Evolutionary conservation across 1,140 invertebrate species (phyloP), one percentile per base, ranked within the genome.

Genomic region (Bathynomus jamesi): DNA sequence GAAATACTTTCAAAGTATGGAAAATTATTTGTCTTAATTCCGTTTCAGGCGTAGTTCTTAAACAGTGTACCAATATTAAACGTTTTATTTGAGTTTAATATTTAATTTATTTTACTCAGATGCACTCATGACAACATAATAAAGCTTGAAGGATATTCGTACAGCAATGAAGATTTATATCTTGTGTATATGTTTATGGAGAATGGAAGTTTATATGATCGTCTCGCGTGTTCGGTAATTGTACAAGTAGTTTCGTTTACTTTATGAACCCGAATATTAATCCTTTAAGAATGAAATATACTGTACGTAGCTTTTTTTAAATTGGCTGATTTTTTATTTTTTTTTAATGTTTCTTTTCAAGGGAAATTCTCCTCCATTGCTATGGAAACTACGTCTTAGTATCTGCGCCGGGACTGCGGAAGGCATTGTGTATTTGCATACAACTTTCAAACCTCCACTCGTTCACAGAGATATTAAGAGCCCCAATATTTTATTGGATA

Each of bases 381-480:
- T 32, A 4, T 72, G 64, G 72, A 25, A 29, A 8, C 60, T 17
- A 13, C 31, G 76, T 27, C 29, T 72, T 11, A n/a, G 29, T 27
- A 75, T 76, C 31, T 68, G 70, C 0, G 66, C 62, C 40, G 75
- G 74, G 62, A 28, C 75, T 65, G 74, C 72, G 61, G 70, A 67
- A 28, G 74, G 69, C 17, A 69, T 78, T 29, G 70, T 75, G 46
- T 88, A 89, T 80, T 82, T 91, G 17, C 89, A 91, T 79, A 85
- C 84, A 31, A 81, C 79, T 17, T 72, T 72, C 25, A 78, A 81
- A 0, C 82, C 82, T 65, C 86, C 86, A 11, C 81, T 89, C 24
- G 86, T 91, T 73, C 89, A 92, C 80, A 83, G 89, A 71, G 90
- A 92, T 82, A 86, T 92, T 21, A 91, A 92, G 82, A 87, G 86